phyloP scores from a whole-genome alignment of 2,113 vertebrate species.

The Vanacampus margaritifer region DNA sequence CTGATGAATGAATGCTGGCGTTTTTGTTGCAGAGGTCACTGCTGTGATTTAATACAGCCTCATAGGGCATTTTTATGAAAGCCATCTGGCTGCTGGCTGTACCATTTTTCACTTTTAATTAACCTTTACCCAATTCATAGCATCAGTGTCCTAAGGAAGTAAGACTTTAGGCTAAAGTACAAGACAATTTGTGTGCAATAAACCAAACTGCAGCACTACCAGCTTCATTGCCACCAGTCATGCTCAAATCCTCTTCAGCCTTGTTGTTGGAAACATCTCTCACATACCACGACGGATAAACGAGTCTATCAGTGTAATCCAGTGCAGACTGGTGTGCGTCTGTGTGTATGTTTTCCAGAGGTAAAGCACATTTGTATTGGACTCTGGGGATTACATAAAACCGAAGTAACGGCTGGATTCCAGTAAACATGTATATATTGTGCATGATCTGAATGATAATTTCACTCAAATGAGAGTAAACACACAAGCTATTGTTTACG shows the following conservation, averaged over 20 bases:
- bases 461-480: conserved; percentile 6
- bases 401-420: background rate
- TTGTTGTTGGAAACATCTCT: conserved; percentile 57
- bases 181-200: conserved; percentile 36
- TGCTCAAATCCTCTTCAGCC: conserved; percentile 47
- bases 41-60: conserved; percentile 24
- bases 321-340: background rate
- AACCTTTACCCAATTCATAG: conserved; percentile 40
- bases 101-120: conserved; percentile 49
- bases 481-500: conserved; percentile 3
- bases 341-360: conserved; percentile 2
- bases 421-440: background rate
- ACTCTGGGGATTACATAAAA: conserved; percentile 9
- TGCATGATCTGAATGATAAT: background rate
- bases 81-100: conserved; percentile 23
- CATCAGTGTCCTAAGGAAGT: conserved; percentile 21
- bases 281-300: conserved; percentile 50
- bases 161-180: conserved; percentile 29
- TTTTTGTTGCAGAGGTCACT: conserved; percentile 14
- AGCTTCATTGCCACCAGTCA: conserved; percentile 32
- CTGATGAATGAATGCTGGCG: conserved; percentile 19
- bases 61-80: conserved; percentile 20
- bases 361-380: conserved; percentile 10
- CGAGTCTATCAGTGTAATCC: conserved; percentile 49
- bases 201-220: conserved; percentile 36